Evolutionary conservation across 2,113 vertebrate species (phyloP), one percentile per base, ranked within the genome.

Genomic region (Agelaius phoeniceus): DNA sequence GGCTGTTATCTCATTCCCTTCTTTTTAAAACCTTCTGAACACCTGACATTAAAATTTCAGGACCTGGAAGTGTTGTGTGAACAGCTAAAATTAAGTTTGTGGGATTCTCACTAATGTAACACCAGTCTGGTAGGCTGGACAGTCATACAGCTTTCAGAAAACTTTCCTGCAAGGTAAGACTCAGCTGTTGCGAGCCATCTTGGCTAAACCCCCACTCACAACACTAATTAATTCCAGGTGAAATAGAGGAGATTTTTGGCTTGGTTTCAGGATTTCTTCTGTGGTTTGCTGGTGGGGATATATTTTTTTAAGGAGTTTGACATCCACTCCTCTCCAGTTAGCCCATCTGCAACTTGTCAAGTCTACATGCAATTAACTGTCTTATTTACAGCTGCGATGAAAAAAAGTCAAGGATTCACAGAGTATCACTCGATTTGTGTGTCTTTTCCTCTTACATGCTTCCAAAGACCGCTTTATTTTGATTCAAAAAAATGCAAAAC

Each of bases 351-450:
- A 98, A 98, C 93, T 95, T 96, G 97, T 98, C 98, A 98, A 97
- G 97, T 75, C 96, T 97, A 97, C 94, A 94, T 84, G 97, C 97
- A 98, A 98, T 98, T 98, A 98, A 96, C 97, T 97, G 95, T 97
- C 97, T 98, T 98, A 98, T 98, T 98, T 98, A 98, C 98, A 98
- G 97, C 98, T 98, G 97, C 97, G 89, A 98, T 94, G 98, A 98
- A 98, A 98, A 98, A 98, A 98, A 98, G 98, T 98, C 98, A 98
- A 98, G 98, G 98, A 98, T 98, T 97, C 97, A 97, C 96, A 82
- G 93, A 98, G 97, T 97, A 98, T 96, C 96, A 94, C 97, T 98
- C 11, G 21, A 97, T 98, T 96, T 97, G 95, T 96, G 95, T 96
- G 93, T 92, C 97, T 97, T 96, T 97, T 95, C 97, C 93, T 98